Conservation (phyloP, 1,140 invertebrate genomes). For the Batillaria attramentaria region DNA sequence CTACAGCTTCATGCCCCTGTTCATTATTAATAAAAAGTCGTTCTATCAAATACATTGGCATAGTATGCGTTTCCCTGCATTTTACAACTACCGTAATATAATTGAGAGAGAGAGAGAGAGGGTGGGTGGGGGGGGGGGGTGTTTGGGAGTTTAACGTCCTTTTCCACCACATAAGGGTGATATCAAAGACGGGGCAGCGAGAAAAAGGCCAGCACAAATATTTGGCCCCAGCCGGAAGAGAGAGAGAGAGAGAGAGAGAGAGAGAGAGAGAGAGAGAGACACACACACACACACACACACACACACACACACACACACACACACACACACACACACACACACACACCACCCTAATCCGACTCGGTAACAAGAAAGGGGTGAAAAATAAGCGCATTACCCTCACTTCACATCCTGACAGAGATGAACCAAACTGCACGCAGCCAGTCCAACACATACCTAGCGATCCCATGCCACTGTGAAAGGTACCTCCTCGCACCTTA, state of each 20-base stretch:
- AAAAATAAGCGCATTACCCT: neutral
- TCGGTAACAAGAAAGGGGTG: neutral
- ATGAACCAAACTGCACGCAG: neutral
- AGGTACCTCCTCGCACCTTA: neutral
- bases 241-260: neutral
- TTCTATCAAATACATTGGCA: no score
- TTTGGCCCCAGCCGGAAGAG: neutral
- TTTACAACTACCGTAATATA: no score
- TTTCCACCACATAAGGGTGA: neutral
- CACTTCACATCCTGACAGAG: neutral
- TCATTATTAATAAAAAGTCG: no score
- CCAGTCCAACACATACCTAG: neutral
- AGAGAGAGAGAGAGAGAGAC: neutral
- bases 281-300: neutral
- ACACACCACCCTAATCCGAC: neutral
- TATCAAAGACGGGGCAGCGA: neutral
- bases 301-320: neutral
- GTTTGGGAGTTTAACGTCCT: no score
- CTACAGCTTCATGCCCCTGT: no score
- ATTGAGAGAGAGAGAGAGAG: no score
- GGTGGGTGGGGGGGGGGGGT: no score
- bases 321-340: neutral
- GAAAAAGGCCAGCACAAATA: neutral
- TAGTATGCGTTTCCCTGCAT: no score
- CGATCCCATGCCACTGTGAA: neutral